Percentiles rank a stretch among this genome's conserved stretches.
Evolutionary conservation across 2,888 invertebrate genomes (phyloP).

Genomic region (Hypomecis atomaria): DNA sequence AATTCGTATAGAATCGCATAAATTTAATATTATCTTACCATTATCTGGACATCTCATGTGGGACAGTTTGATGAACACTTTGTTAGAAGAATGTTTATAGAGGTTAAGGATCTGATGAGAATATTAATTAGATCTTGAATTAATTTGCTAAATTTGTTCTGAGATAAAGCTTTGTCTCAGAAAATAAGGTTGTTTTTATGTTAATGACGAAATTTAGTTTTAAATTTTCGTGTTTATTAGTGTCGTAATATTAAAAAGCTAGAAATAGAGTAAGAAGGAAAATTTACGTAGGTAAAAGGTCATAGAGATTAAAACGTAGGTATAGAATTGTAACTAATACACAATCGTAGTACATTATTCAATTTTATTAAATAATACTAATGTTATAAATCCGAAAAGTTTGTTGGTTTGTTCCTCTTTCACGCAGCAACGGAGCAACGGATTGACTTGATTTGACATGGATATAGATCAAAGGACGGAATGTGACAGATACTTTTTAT

Average conservation of each 20-base stretch:
- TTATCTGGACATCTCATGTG: constrained; percentile 61
- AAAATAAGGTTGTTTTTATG: not conserved
- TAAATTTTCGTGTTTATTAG: not conserved
- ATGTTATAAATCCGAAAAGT: no score
- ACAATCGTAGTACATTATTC: no score
- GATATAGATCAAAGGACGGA: no score
- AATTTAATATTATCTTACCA: constrained; percentile 44
- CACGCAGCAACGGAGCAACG: no score
- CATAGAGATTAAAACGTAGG: no score
- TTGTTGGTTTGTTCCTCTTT: no score
- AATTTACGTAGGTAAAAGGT: no score
- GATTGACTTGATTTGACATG: no score
- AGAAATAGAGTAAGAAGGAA: no score
- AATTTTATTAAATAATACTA: no score
- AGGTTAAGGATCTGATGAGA: constrained; percentile 53
- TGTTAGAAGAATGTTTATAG: constrained; percentile 47
- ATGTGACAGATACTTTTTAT: no score
- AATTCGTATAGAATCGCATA: constrained; percentile 60
- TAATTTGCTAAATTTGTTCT: constrained; percentile 46
- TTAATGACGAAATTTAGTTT: not conserved
- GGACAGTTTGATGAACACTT: constrained; percentile 62
- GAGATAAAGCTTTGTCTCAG: constrained; percentile 43
- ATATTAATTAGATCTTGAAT: constrained; percentile 60
- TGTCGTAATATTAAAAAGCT: not conserved
- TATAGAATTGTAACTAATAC: no score